Base-by-base conservation (phyloP, 2,888 invertebrate species). In the Galerucella pusilla region DNA sequence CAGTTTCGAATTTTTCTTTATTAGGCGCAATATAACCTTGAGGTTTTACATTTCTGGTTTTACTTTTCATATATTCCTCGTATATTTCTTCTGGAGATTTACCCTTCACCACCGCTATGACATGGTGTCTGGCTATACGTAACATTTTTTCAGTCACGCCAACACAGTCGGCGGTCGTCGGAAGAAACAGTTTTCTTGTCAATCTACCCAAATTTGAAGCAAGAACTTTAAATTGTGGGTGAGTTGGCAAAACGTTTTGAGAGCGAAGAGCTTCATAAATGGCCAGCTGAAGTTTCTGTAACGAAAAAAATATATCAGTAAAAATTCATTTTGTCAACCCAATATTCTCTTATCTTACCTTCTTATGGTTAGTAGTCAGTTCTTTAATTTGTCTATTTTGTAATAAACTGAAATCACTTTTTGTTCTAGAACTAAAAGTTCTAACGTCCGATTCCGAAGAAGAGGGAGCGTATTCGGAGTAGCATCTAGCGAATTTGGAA, bases 251-350 rank as follows among this genome's bases (percentile, higher is more conserved):
- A 83, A 94, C 92, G 59, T 94, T 94, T 85, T 93, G 92, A 42
- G 90, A 89, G 61, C 94, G 91, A 20, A 95, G 88, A 0, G 95
- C 93, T 83, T 94, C 93, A 2, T 94, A 92, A 5, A 95, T 94
- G 0, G 95, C 94, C 94, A 94, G 95, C 20, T 94, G 88, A 42
- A 95, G 88, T 90, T 95, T 95, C 94, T 93, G 85, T 64, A 87
- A 86, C 59, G 0, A 57, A 67, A 74, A 65, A 57, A 57, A 35
- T 7, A 49, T 49, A 16, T 12, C 16, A 49, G 66, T 6, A 20
- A 45, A 52, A 28, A 25, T 20, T 25, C 12, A 49, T 49, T 14
- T 49, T 49, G 49, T 14, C 49, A 9, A 42, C 35, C 35, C 5
- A 7, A 42, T 0, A 35, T 12, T 25, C 9, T 20, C 54, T 52